A percentile compares a stretch with the other conserved stretches of the same genome.
These are phyloP conservation scores for Mustela erminea DNA, from an alignment of 2,797 vertebrate species.

Conservation along the genomic window DNA sequence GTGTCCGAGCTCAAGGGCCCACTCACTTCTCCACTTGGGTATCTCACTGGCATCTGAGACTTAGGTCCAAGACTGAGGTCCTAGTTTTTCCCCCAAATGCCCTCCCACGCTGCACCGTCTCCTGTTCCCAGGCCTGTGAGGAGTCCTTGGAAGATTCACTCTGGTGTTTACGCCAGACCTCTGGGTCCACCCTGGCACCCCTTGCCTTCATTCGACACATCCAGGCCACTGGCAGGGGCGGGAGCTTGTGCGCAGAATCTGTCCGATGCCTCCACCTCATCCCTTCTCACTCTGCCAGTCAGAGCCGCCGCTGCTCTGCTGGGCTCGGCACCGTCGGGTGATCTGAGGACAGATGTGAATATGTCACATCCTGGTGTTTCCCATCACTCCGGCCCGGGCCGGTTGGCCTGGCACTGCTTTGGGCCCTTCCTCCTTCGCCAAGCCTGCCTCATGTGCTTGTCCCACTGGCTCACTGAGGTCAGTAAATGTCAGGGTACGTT, in stretches of 20 bases:
- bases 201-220: neutral
- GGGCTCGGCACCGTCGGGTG: neutral
- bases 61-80: neutral
- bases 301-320: neutral
- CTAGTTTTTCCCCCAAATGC: accelerated
- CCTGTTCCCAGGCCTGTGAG: accelerated
- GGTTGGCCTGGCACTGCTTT: accelerated
- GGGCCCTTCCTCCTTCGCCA: neutral
- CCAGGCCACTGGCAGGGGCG: neutral
- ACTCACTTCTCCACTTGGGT: neutral
- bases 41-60: neutral
- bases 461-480: neutral
- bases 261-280: accelerated
- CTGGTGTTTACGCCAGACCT: neutral
- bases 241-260: too few species aligned
- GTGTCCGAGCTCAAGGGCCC: neutral
- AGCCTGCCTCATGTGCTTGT: accelerated
- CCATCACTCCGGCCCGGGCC: accelerated
- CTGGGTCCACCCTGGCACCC: neutral
- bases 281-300: accelerated
- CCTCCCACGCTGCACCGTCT: too few species aligned
- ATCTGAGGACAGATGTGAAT: neutral
- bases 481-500: accelerated
- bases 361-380: accelerated
- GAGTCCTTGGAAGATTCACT: neutral